Conservation (phyloP, 2,888 invertebrate species). For the Hoplodrina ambigua region DNA sequence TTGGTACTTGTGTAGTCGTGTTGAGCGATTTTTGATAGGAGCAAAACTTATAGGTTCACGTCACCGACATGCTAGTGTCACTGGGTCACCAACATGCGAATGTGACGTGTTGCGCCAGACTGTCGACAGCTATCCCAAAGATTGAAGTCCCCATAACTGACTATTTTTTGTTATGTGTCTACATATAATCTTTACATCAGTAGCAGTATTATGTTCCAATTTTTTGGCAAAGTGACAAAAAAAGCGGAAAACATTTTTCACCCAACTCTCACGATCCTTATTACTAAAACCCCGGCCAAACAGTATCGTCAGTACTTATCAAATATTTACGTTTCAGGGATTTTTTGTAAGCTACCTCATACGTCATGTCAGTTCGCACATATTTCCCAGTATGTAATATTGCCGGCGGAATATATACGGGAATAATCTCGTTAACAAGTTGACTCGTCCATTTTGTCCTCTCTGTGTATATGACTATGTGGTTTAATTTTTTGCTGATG, state of each 20-base stretch:
- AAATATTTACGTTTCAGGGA: conserved; percentile 55
- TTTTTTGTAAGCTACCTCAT: conserved; percentile 54
- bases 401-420: conserved; percentile 38
- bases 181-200: too few relatives aligned
- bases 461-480: conserved; percentile 39
- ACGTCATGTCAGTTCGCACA: conserved; percentile 50
- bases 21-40: too few relatives aligned
- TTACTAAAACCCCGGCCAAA: conserved; percentile 9
- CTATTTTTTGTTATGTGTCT: too few relatives aligned
- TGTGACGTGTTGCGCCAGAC: too few relatives aligned
- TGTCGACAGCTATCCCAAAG: too few relatives aligned
- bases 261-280: conserved; percentile 6
- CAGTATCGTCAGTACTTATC: conserved; percentile 39
- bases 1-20: too few relatives aligned
- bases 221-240: conserved; percentile 1
- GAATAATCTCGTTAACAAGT: conserved; percentile 70
- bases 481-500: conserved; percentile 53
- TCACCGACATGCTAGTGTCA: too few relatives aligned
- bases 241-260: neutral
- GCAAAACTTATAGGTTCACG: too few relatives aligned
- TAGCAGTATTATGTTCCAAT: neutral
- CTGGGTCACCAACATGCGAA: too few relatives aligned
- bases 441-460: conserved; percentile 58
- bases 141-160: too few relatives aligned
- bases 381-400: conserved; percentile 51